Conservation (phyloP, 2,888 invertebrate genomes). For the Hemaris fuciformis region DNA sequence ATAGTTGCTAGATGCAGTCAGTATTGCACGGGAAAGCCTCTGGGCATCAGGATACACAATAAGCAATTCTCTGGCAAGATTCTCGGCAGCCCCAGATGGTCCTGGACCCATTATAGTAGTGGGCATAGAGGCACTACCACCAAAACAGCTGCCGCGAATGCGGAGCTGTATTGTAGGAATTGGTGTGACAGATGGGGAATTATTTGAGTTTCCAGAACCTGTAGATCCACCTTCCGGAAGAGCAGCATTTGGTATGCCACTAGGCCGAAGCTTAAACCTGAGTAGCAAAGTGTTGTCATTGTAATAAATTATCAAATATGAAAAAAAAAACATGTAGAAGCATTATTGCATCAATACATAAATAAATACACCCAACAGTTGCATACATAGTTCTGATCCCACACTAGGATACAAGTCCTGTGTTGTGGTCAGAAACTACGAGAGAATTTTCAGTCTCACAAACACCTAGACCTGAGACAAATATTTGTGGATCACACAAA, state of each 20-base stretch:
- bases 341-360: too few species aligned
- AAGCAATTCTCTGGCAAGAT: constrained; percentile 68
- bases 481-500: too few species aligned
- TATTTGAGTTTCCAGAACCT: constrained; percentile 58
- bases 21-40: constrained; percentile 74
- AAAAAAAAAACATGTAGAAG: too few species aligned
- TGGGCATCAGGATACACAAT: constrained; percentile 77
- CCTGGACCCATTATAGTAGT: constrained; percentile 57
- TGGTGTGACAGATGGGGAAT: constrained; percentile 45
- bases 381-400: too few species aligned
- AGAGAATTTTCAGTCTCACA: too few species aligned
- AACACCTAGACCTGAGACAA: too few species aligned
- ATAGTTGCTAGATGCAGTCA: constrained; percentile 78
- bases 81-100: constrained; percentile 63
- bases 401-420: too few species aligned
- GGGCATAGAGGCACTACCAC: constrained; percentile 62
- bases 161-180: constrained; percentile 53
- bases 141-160: constrained; percentile 63
- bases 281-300: too few species aligned
- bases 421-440: too few species aligned
- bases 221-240: constrained; percentile 74
- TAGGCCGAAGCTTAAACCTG: constrained; percentile 79
- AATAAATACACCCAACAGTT: too few species aligned
- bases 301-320: too few species aligned
- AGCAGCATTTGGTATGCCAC: constrained; percentile 72